Base-by-base conservation (phyloP, 2,797 vertebrate genomes). In the Apogon talboti region DNA sequence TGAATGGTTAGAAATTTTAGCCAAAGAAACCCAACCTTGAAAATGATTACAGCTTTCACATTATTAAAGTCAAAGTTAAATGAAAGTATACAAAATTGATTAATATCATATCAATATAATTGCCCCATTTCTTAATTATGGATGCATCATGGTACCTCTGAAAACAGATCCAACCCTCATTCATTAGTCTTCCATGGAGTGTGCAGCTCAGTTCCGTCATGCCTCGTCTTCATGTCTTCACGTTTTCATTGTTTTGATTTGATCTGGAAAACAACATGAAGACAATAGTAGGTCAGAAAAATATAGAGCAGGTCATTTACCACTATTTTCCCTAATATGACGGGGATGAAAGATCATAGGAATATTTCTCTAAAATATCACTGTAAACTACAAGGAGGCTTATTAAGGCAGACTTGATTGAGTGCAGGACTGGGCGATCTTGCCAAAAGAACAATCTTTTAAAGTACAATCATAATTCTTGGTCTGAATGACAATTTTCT, bases 221-320 rank as follows among this genome's bases (percentile, higher is more conserved):
- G 33, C 33, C 33, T 9, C 28, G 7, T 55, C 61, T 66, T 77
- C 66, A 90, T 37, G 45, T 35, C 47, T 69, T 94, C 91, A 94
- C 44, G 89, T 93, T 92, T 84, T 91, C 87, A 92, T 85, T 67
- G 89, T 84, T 89, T 91, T 92, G 84, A 94, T 94, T 87, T 94
- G 93, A 92, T 94, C 93, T 94, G 85, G 7, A 73, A 76, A 69
- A 37, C 3, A 30, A 74, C 0, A 11, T 0, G 19, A 47, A 6
- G 71, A 49, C 44, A 15, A 9, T 15, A 30, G 8, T 33, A 53
- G 7, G 53, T 45, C n/a, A 58, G 30, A 3, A 19, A 47, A 55
- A 56, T 2, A 52, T 3, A 33, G 28, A 48, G 8, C 2, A 42
- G 48, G 42, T 21, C 19, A 44, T 58, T 21, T 33, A 43, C 2